Percentiles rank a stretch among this genome's conserved stretches.
Conservation (phyloP, 2,888 invertebrate species). For the Stratiomys singularior region DNA sequence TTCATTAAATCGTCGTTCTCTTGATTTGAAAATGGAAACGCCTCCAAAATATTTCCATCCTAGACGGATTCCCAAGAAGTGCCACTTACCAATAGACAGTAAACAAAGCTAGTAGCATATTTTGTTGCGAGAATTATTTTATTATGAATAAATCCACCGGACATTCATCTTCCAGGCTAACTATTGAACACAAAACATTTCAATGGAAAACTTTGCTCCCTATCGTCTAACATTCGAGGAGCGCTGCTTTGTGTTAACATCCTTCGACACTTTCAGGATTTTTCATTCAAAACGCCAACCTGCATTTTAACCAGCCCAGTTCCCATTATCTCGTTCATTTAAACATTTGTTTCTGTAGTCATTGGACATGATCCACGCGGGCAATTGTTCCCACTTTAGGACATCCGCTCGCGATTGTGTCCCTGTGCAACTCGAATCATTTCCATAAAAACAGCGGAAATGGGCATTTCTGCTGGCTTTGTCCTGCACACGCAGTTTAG, state of each 20-base stretch:
- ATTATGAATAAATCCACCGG: too few species aligned
- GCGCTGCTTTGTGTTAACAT: constrained; percentile 10
- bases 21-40: not conserved
- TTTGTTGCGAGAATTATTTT: too few species aligned
- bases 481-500: not conserved
- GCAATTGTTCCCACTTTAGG: constrained; percentile 39
- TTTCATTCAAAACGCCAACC: constrained; percentile 16
- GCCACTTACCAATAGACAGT: too few species aligned
- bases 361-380: not conserved
- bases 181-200: too few species aligned
- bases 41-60: not conserved
- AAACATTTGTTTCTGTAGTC: not conserved
- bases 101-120: not conserved
- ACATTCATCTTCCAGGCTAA: too few species aligned
- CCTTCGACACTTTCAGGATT: not conserved
- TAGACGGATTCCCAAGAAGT: too few species aligned
- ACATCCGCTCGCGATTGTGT: constrained; percentile 21
- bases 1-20: not conserved
- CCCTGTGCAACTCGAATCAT: constrained; percentile 17
- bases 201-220: constrained; percentile 16
- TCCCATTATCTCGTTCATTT: constrained; percentile 36
- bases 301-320: constrained; percentile 28
- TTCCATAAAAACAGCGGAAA: constrained; percentile 43
- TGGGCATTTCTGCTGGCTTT: constrained; percentile 16
- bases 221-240: not conserved